A percentile compares a stretch with the other conserved stretches of the same genome.
Evolutionary conservation across 2,797 vertebrate species (phyloP).

Genomic region (Sebastes hopkinsi): DNA sequence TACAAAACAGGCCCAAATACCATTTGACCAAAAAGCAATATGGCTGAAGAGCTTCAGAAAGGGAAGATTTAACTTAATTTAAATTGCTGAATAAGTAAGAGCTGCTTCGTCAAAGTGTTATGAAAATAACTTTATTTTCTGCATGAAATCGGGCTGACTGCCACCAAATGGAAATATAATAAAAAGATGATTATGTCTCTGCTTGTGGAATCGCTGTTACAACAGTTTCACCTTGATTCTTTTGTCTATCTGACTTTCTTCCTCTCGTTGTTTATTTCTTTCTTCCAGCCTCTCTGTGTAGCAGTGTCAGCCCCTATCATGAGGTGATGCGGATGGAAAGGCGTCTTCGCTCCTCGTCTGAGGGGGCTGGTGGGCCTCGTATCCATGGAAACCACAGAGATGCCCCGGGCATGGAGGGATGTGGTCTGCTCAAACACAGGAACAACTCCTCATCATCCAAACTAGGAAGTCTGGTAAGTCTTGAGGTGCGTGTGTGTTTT

Average conservation of each 20-base stretch:
- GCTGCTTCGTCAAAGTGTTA: conserved; percentile 20
- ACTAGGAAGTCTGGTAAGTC: conserved; percentile 95
- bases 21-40: conserved; percentile 17
- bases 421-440: conserved; percentile 88
- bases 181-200: conserved; percentile 14
- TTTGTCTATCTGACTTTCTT: neutral
- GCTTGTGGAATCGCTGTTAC: neutral
- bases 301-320: conserved; percentile 90
- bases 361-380: conserved; percentile 92
- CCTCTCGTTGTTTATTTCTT: neutral
- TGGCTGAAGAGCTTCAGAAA: conserved; percentile 2
- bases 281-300: conserved; percentile 87
- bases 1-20: conserved; percentile 16
- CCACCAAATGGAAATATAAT: conserved; percentile 12
- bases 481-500: neutral
- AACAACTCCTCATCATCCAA: conserved; percentile 94
- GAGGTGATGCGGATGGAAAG: conserved; percentile 92
- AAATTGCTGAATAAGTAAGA: conserved; percentile 17
- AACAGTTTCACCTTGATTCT: conserved; percentile 1
- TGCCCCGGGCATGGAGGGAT: conserved; percentile 83
- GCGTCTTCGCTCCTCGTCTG: conserved; percentile 93
- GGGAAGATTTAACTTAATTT: conserved; percentile 5
- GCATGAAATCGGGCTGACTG: neutral
- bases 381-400: conserved; percentile 90
- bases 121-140: conserved; percentile 5